phyloP scores from a whole-genome alignment of 35 echinoderm and acorn worm genomes.

The Amphiura filiformis region DNA sequence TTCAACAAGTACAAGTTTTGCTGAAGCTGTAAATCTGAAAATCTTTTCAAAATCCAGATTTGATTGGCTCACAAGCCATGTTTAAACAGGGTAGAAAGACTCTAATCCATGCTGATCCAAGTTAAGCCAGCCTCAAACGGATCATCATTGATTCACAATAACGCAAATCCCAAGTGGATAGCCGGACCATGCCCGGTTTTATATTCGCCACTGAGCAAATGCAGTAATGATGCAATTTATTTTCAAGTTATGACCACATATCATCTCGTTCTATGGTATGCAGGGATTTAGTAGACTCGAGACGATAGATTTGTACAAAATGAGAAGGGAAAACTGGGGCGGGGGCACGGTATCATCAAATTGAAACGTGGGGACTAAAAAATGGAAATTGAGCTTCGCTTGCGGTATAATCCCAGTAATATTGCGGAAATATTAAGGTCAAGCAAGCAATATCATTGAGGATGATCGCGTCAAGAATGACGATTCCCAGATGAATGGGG shows the following conservation, averaged over 20 bases:
- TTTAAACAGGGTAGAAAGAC: slow-evolving; percentile 7
- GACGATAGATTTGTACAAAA: background rate
- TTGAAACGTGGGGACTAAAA: background rate
- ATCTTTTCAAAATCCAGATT: background rate
- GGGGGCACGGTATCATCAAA: background rate
- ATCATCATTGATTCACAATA: slow-evolving; percentile 4
- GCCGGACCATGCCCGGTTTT: background rate
- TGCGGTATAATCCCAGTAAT: background rate
- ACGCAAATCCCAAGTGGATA: background rate
- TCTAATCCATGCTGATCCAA: background rate
- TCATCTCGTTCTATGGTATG: background rate
- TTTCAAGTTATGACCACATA: background rate
- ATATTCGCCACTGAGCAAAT: background rate
- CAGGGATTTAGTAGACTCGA: background rate
- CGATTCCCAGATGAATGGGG: background rate
- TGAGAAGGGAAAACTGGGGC: background rate
- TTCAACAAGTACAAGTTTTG: slow-evolving; percentile 10
- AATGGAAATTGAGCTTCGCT: background rate
- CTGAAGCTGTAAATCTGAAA: background rate
- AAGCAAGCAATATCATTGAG: background rate
- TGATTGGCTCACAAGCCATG: slow-evolving; percentile 13
- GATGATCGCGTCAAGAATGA: background rate
- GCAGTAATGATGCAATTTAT: background rate
- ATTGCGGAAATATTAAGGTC: background rate
- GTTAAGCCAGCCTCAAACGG: slow-evolving; percentile 7